Conservation (phyloP, 2,888 invertebrate genomes). For the Myopa testacea region DNA sequence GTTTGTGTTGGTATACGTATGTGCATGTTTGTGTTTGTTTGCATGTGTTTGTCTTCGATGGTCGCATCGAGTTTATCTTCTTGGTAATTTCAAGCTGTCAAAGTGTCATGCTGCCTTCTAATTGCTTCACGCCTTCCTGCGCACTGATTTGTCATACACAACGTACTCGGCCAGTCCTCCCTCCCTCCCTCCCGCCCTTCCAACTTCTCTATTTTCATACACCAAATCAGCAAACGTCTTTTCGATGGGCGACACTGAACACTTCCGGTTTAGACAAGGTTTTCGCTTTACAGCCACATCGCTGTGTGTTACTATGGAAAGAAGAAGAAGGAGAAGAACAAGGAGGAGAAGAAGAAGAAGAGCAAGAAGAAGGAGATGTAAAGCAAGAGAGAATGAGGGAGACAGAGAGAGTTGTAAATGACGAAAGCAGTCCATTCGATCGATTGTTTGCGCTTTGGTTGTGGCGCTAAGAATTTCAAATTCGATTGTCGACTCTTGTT, state of each 20-base stretch:
- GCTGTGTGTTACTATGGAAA: neutral
- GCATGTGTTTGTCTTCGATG: neutral
- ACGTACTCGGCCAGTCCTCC: neutral
- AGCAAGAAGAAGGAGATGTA: neutral
- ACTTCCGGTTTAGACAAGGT: neutral
- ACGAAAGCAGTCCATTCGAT: neutral
- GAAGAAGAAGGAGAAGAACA: neutral
- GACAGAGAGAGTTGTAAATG: neutral
- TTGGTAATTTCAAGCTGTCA: slow-evolving; percentile 24
- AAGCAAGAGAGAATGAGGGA: neutral
- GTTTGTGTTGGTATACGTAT: neutral
- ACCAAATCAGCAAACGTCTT: neutral
- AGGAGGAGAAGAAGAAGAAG: neutral
- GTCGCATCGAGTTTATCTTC: slow-evolving; percentile 1
- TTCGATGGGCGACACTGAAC: neutral
- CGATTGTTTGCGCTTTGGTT: neutral
- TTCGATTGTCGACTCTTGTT: neutral
- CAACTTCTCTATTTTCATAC: neutral
- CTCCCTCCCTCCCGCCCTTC: neutral
- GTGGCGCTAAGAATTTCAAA: slow-evolving; percentile 3
- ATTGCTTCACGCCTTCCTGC: slow-evolving; percentile 26
- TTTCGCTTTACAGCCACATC: neutral
- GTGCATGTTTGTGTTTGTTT: neutral
- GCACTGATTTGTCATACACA: neutral
- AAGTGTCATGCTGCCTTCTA: slow-evolving; percentile 34